A percentile compares a stretch with the other conserved stretches of the same genome.
Evolutionary conservation across 2,888 invertebrate species (phyloP).

Genomic region (Acleris literana): DNA sequence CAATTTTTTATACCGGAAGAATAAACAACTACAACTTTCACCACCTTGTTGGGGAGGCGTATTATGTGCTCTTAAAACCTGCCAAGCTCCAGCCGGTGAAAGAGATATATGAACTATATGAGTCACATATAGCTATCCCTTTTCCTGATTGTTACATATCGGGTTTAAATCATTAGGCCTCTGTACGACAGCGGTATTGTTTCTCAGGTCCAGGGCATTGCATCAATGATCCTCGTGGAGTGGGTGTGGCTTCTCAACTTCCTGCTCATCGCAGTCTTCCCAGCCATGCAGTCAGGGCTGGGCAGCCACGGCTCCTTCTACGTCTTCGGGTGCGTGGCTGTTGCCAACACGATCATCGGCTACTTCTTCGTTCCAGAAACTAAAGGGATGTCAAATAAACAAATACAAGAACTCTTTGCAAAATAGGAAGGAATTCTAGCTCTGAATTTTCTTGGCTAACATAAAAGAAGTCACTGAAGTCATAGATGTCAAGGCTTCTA

Average conservation of each 20-base stretch:
- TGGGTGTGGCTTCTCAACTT: slow-evolving; percentile 76
- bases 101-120: too few species aligned
- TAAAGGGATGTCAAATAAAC: slow-evolving; percentile 69
- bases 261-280: slow-evolving; percentile 68
- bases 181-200: too few species aligned
- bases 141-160: too few species aligned
- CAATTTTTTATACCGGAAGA: too few species aligned
- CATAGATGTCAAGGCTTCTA: too few species aligned
- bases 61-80: too few species aligned
- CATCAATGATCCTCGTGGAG: slow-evolving; percentile 68
- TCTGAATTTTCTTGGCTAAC: neutral
- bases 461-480: neutral
- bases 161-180: too few species aligned
- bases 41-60: too few species aligned
- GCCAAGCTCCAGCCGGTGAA: too few species aligned
- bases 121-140: too few species aligned
- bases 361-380: slow-evolving; percentile 74
- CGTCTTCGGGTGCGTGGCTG: slow-evolving; percentile 58
- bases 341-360: slow-evolving; percentile 55
- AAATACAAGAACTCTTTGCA: slow-evolving; percentile 60
- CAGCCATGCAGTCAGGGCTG: slow-evolving; percentile 54
- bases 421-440: slow-evolving; percentile 16
- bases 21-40: too few species aligned
- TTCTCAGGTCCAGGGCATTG: slow-evolving; percentile 67
- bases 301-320: slow-evolving; percentile 70